Conservation (phyloP, 2,888 invertebrate genomes). For the Erannis defoliaria region DNA sequence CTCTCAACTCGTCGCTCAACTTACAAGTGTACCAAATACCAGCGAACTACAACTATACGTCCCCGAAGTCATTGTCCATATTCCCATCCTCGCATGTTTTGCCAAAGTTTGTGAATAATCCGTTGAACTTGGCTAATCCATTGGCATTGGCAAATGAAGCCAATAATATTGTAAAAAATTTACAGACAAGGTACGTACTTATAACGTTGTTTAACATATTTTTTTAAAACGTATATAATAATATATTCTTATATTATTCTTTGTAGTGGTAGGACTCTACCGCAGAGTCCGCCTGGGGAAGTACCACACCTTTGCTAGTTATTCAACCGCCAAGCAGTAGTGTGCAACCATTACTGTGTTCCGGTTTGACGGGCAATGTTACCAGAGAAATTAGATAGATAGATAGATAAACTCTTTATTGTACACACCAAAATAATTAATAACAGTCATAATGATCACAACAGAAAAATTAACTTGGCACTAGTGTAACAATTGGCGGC, state of each 20-base stretch:
- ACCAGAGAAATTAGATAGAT: no score
- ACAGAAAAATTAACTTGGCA: no score
- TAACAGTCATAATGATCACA: no score
- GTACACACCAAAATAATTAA: no score
- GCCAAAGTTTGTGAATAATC: constrained; percentile 80
- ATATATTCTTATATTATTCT: neutral
- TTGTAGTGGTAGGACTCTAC: no score
- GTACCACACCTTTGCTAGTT: no score
- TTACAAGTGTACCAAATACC: constrained; percentile 81
- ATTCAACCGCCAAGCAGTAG: no score
- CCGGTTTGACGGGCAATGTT: no score
- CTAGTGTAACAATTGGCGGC: no score
- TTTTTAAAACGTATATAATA: neutral
- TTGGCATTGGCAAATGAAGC: constrained; percentile 66
- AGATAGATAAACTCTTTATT: no score
- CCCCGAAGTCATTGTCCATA: constrained; percentile 71
- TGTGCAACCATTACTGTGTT: no score
- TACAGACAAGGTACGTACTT: constrained; percentile 64
- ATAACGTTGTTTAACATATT: neutral
- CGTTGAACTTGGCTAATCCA: constrained; percentile 76
- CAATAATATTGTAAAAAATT: constrained; percentile 68
- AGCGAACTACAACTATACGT: constrained; percentile 59
- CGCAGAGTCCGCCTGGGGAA: no score
- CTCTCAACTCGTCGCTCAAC: constrained; percentile 68
- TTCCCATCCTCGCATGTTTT: constrained; percentile 63